A percentile compares a stretch with the other conserved stretches of the same genome.
These are phyloP conservation scores for Idaea biselata DNA, from an alignment of 2,888 invertebrate genomes.

Conservation along the genomic window DNA sequence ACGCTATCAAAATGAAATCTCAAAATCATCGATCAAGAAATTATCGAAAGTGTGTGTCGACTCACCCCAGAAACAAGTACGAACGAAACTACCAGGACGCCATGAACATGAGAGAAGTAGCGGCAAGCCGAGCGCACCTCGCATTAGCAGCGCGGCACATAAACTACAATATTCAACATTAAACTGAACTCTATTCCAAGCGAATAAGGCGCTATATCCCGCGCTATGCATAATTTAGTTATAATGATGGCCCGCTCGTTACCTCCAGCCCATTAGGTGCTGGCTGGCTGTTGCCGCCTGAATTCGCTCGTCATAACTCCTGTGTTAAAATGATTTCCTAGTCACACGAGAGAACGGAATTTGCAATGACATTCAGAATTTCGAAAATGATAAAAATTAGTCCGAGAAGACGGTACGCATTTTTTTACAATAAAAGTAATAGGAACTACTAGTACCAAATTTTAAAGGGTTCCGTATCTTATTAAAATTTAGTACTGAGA, in stretches of 20 bases:
- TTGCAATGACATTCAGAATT: conserved; percentile 6
- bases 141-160: conserved; percentile 54
- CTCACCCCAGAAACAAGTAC: neutral
- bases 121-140: conserved; percentile 25
- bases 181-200: neutral
- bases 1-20: too few species aligned
- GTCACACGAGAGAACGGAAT: conserved; percentile 10
- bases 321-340: conserved; percentile 13
- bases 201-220: conserved; percentile 2
- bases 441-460: too few species aligned
- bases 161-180: conserved; percentile 12
- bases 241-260: conserved; percentile 59
- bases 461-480: too few species aligned
- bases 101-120: conserved; percentile 1
- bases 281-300: conserved; percentile 35
- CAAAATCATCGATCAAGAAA: neutral
- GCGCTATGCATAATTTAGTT: conserved; percentile 52
- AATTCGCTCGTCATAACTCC: conserved; percentile 24
- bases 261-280: conserved; percentile 51
- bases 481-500: too few species aligned
- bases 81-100: conserved; percentile 3
- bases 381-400: neutral
- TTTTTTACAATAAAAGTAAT: too few species aligned
- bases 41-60: neutral
- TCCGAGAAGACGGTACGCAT: neutral